Evolutionary conservation across 2,797 vertebrate species (phyloP).

Genomic region (Delichon dasypus): DNA sequence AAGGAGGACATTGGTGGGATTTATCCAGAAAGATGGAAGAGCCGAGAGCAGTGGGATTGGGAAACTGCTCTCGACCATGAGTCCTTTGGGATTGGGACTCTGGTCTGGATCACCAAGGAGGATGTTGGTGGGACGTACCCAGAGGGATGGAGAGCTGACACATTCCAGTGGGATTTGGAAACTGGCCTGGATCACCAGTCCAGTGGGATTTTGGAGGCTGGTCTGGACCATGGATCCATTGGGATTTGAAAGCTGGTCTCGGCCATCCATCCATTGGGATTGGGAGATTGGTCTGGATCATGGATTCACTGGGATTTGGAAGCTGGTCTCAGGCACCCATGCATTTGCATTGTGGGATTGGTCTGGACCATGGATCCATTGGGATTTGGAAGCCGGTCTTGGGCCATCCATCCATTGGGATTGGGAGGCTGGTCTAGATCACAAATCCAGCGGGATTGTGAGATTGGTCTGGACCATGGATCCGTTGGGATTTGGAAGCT

Average conservation of each 20-base stretch:
- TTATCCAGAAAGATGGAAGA: too few relatives aligned
- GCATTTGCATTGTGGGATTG: too few relatives aligned
- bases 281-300: fast-evolving
- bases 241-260: not conserved
- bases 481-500: not conserved
- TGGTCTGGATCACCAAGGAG: not conserved
- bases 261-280: not conserved
- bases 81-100: fast-evolving
- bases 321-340: too few relatives aligned
- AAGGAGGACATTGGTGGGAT: too few relatives aligned
- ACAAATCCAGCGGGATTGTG: too few relatives aligned
- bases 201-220: not conserved
- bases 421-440: too few relatives aligned
- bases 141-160: not conserved
- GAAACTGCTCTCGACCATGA: fast-evolving
- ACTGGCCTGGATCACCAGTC: fast-evolving
- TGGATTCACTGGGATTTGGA: not conserved
- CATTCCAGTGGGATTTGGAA: not conserved
- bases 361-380: too few relatives aligned
- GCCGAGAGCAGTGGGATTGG: too few relatives aligned
- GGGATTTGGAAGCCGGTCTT: too few relatives aligned
- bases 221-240: fast-evolving
- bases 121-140: not conserved
- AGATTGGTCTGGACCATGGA: fast-evolving
- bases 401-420: not conserved